A percentile compares a stretch with the other conserved stretches of the same genome.
These are phyloP conservation scores for Coluber constrictor DNA, from an alignment of 2,797 vertebrate genomes.

Conservation along the genomic window DNA sequence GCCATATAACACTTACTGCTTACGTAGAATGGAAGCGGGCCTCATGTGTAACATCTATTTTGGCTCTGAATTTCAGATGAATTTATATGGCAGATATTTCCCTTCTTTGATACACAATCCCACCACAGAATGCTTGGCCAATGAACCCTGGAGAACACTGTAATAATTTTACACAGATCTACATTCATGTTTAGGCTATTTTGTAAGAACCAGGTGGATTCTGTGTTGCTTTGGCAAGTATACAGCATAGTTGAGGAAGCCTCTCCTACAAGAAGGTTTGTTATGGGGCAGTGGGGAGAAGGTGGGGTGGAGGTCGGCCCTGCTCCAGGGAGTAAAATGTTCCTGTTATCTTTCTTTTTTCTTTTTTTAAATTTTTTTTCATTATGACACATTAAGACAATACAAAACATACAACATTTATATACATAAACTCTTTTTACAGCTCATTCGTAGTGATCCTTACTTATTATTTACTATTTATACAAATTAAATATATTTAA, in stretches of 20 bases:
- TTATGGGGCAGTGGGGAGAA: background rate
- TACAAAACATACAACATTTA: too few relatives aligned
- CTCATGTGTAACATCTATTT: constrained; percentile 21
- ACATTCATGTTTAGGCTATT: constrained; percentile 26
- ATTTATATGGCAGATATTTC: constrained; percentile 26
- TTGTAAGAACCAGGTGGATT: constrained; percentile 35
- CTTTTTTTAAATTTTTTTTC: too few relatives aligned
- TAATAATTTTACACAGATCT: constrained; percentile 45
- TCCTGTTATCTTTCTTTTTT: background rate
- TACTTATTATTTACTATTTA: too few relatives aligned
- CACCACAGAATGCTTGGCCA: constrained; percentile 21
- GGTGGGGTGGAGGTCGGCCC: background rate
- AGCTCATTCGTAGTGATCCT: too few relatives aligned
- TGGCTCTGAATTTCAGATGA: constrained; percentile 1
- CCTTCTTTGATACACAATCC: background rate
- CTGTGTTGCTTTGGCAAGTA: background rate
- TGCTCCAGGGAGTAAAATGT: background rate
- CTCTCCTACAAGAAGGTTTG: background rate
- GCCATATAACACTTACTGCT: background rate
- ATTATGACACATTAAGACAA: too few relatives aligned
- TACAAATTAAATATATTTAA: too few relatives aligned
- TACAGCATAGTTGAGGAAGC: constrained; percentile 17
- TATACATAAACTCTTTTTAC: too few relatives aligned
- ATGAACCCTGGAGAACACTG: constrained; percentile 15
- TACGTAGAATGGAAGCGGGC: background rate